Conservation (phyloP, 2,797 vertebrate genomes). For the Pangasius krempfi region DNA sequence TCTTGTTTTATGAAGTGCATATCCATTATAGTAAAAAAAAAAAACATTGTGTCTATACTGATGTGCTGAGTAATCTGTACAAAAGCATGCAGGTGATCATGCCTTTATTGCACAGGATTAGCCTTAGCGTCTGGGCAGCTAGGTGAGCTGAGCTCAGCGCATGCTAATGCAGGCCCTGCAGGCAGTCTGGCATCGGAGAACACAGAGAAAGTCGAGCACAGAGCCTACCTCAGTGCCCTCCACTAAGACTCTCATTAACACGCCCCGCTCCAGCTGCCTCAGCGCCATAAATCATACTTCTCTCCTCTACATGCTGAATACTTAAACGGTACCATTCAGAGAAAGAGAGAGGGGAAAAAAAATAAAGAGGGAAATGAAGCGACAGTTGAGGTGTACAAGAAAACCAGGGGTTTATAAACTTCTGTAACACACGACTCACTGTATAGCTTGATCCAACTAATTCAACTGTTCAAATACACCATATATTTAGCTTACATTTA, state of each 20-base stretch:
- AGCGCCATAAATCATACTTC: slow-evolving; percentile 58
- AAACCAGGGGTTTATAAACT: slow-evolving; percentile 5
- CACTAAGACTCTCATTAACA: slow-evolving; percentile 56
- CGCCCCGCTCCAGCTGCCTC: slow-evolving; percentile 40
- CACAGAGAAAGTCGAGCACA: slow-evolving; percentile 41
- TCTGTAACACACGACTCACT: not conserved
- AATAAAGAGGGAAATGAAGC: not conserved
- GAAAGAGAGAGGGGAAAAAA: slow-evolving; percentile 8
- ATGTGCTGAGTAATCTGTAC: not conserved
- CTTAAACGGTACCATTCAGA: slow-evolving; percentile 48
- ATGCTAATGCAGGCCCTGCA: slow-evolving; percentile 40
- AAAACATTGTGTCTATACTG: not conserved
- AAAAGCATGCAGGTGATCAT: slow-evolving; percentile 21
- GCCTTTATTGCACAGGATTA: slow-evolving; percentile 33
- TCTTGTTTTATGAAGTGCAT: slow-evolving; percentile 3
- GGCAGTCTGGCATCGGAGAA: slow-evolving; percentile 32
- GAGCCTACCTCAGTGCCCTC: slow-evolving; percentile 50
- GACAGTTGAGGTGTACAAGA: not conserved
- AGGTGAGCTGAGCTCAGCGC: slow-evolving; percentile 9
- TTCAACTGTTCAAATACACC: not conserved
- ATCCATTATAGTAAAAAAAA: not conserved
- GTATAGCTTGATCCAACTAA: not conserved
- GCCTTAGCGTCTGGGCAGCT: slow-evolving; percentile 9
- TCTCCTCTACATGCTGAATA: slow-evolving; percentile 51
- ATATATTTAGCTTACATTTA: not conserved